These are phyloP conservation scores for Acanthosepion lycidas DNA, from an alignment of 2,888 invertebrate species.

Conservation along the genomic window DNA sequence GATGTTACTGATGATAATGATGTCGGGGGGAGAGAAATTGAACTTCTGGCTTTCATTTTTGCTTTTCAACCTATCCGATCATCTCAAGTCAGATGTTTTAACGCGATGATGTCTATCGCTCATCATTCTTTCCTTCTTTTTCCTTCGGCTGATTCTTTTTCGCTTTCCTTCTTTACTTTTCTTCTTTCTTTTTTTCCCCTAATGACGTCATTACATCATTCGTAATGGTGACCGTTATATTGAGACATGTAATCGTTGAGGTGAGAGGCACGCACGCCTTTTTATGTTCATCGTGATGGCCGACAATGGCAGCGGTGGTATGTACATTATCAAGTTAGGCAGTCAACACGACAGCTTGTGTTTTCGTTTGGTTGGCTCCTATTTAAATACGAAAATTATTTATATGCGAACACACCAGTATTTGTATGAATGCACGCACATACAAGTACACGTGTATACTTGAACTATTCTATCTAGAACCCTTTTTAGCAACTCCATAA, in stretches of 20 bases:
- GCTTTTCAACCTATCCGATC: no score
- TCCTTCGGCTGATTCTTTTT: not conserved
- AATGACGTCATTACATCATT: not conserved
- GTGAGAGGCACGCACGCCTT: not conserved
- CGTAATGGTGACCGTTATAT: not conserved
- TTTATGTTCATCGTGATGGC: not conserved
- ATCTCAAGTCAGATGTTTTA: no score
- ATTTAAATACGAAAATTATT: not conserved
- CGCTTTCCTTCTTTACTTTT: not conserved
- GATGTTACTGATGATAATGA: no score
- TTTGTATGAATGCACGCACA: not conserved
- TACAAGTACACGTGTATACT: not conserved
- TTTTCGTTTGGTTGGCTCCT: not conserved
- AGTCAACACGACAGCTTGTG: not conserved
- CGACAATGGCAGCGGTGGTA: not conserved
- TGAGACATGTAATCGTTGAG: not conserved
- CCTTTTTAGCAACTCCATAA: no score
- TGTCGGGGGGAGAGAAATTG: no score
- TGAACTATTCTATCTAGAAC: no score
- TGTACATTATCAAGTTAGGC: not conserved
- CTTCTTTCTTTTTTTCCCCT: not conserved
- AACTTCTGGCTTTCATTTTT: no score
- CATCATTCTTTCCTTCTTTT: no score
- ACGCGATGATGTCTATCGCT: no score
- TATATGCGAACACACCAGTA: not conserved